Percentiles rank a stretch among this genome's conserved stretches.
phyloP scores from a whole-genome alignment of 2,113 vertebrate species.

The Corythaeola cristata region DNA sequence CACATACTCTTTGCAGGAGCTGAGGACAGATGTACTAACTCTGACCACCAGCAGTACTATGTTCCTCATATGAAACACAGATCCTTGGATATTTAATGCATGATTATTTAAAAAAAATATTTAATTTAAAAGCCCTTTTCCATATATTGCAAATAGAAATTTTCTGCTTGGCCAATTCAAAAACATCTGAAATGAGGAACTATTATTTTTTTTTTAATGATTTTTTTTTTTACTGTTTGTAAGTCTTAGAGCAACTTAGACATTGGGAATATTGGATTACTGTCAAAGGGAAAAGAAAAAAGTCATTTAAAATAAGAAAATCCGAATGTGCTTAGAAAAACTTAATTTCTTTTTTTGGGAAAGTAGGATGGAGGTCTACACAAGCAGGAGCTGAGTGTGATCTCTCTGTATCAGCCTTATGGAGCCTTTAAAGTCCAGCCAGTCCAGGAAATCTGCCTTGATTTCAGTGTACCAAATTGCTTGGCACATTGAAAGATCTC shows the following conservation, averaged over 20 bases:
- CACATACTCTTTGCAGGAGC: background rate
- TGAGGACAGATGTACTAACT: background rate
- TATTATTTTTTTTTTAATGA: rapidly evolving
- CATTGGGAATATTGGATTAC: background rate
- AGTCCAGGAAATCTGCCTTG: background rate
- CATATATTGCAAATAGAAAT: background rate
- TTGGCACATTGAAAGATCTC: background rate
- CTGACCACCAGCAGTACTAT: background rate
- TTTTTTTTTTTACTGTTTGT: background rate
- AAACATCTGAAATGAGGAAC: background rate
- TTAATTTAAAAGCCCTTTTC: background rate
- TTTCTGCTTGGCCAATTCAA: background rate
- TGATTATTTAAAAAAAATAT: background rate
- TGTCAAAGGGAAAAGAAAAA: background rate
- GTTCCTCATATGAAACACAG: background rate
- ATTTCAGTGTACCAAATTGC: background rate
- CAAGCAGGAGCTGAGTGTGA: background rate
- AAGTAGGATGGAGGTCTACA: background rate
- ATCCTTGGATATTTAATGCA: background rate
- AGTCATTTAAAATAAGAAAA: background rate
- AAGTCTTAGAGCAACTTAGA: background rate
- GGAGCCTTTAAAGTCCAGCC: background rate
- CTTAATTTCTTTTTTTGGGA: background rate
- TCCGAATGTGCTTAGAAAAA: background rate
- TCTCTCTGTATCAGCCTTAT: background rate